Percentiles rank a stretch among this genome's conserved stretches.
These are phyloP conservation scores for Drosophila ficusphila DNA, from an alignment of 1,140 invertebrate genomes.

Conservation along the genomic window DNA sequence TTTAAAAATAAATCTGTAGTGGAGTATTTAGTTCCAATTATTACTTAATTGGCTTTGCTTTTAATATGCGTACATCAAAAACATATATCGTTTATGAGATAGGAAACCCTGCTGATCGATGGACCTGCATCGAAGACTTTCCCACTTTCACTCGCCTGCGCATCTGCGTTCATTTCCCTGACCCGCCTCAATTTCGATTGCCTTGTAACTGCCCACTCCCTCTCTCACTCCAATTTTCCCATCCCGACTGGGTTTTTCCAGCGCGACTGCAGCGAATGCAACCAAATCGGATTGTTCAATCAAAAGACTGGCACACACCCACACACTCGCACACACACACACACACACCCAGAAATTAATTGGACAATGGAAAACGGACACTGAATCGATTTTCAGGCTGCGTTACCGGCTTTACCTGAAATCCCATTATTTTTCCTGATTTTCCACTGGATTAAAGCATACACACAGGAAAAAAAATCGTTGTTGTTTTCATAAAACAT, in stretches of 20 bases:
- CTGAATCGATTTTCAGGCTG: slow-evolving; percentile 22
- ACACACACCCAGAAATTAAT: slow-evolving; percentile 8
- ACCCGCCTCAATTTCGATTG: slow-evolving; percentile 59
- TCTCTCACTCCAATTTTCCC: background rate
- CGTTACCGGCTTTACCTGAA: slow-evolving; percentile 28
- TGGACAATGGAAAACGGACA: slow-evolving; percentile 24
- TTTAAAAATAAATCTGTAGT: no score
- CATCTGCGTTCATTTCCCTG: slow-evolving; percentile 25
- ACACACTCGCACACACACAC: slow-evolving; percentile 22
- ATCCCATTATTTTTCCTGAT: slow-evolving; percentile 71
- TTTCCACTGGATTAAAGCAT: slow-evolving; percentile 76
- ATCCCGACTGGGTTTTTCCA: background rate
- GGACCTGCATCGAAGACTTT: background rate
- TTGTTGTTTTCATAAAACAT: background rate
- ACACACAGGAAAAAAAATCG: background rate
- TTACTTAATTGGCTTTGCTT: no score
- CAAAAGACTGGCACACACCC: slow-evolving; percentile 43
- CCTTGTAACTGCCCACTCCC: slow-evolving; percentile 39
- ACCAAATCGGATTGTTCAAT: slow-evolving; percentile 43
- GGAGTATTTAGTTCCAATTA: no score
- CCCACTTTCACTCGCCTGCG: slow-evolving; percentile 30
- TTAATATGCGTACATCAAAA: no score
- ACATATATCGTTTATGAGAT: background rate
- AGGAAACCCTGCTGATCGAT: background rate
- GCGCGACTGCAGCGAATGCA: slow-evolving; percentile 38